Percentiles rank a stretch among this genome's conserved stretches.
phyloP scores from a whole-genome alignment of 2,888 invertebrate genomes.

The Phyllotreta cruciferae region DNA sequence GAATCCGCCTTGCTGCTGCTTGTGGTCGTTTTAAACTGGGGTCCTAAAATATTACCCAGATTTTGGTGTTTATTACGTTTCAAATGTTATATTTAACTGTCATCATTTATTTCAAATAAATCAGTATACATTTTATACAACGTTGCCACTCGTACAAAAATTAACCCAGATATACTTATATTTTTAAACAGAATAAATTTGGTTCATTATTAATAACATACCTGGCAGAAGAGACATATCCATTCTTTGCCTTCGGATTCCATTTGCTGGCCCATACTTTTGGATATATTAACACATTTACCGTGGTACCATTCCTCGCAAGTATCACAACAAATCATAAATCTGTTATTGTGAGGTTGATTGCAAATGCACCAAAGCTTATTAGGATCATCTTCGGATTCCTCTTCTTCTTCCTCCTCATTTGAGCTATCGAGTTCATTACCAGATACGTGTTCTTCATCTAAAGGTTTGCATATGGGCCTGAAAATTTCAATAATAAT shows the following conservation, averaged over 20 bases:
- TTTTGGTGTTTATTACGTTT: background rate
- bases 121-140: no score
- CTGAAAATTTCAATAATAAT: conserved; percentile 37
- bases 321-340: conserved; percentile 96
- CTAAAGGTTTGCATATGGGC: conserved; percentile 52
- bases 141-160: no score
- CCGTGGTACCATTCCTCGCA: conserved; percentile 99
- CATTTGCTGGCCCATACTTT: conserved; percentile 91
- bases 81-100: background rate
- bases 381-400: conserved; percentile 92
- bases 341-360: conserved; percentile 93
- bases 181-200: no score
- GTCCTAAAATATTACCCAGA: conserved; percentile 46
- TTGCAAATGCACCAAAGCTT: conserved; percentile 95
- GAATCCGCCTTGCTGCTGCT: conserved; percentile 56
- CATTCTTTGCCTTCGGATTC: conserved; percentile 87
- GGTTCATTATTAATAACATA: conserved; percentile 49
- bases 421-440: conserved; percentile 60
- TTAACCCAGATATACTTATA: background rate
- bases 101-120: no score
- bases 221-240: conserved; percentile 87
- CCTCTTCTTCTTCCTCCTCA: conserved; percentile 70
- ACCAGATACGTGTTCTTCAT: conserved; percentile 59
- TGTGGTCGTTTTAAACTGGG: conserved; percentile 53
- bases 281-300: conserved; percentile 93